These are phyloP conservation scores for Schizothorax lantsangensis DNA, from an alignment of 2,797 vertebrate species.

Conservation along the genomic window DNA sequence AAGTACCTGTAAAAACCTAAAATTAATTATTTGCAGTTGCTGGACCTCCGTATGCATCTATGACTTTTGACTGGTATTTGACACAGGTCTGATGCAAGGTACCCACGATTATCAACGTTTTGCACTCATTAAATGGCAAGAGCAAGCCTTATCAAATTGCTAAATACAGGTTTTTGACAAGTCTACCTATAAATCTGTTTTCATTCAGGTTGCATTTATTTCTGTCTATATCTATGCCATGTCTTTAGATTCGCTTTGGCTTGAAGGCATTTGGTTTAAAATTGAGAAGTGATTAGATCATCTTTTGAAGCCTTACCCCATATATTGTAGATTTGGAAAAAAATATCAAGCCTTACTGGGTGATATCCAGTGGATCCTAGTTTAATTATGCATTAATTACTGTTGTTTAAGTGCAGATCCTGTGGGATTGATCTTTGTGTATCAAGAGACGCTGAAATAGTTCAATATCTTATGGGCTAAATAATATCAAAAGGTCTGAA, in stretches of 20 bases:
- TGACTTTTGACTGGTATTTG: constrained; percentile 39
- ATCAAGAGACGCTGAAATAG: background rate
- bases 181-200: constrained; percentile 73
- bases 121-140: constrained; percentile 75
- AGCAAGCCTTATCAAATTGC: constrained; percentile 77
- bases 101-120: constrained; percentile 64
- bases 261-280: constrained; percentile 7
- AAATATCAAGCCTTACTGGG: constrained; percentile 7
- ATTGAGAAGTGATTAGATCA: background rate
- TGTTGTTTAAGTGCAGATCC: background rate
- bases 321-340: background rate
- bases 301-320: constrained; percentile 19
- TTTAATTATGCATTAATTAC: constrained; percentile 23
- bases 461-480: background rate
- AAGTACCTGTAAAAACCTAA: constrained; percentile 14
- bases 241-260: constrained; percentile 40
- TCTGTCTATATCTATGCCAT: constrained; percentile 41
- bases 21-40: background rate
- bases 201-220: constrained; percentile 51
- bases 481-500: background rate
- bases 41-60: background rate
- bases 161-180: constrained; percentile 76
- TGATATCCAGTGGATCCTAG: background rate
- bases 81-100: constrained; percentile 40
- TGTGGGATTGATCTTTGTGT: background rate